Percentiles rank a stretch among this genome's conserved stretches.
Conservation (phyloP, 2,113 vertebrate genomes). For the Spheniscus mendiculus region DNA sequence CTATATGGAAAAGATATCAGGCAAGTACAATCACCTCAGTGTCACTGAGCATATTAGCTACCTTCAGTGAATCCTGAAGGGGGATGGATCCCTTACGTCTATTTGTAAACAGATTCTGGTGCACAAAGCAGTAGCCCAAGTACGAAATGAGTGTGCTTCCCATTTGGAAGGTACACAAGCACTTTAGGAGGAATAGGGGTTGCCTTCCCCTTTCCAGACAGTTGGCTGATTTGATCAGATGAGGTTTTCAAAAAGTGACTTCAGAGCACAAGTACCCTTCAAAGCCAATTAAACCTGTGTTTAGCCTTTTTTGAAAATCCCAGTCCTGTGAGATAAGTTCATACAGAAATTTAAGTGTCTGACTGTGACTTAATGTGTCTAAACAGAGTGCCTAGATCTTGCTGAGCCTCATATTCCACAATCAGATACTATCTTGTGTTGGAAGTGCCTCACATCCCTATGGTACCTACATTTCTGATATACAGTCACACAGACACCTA, state of each 20-base stretch:
- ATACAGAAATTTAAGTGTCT: background rate
- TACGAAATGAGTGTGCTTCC: background rate
- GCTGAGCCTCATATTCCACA: background rate
- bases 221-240: background rate
- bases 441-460: background rate
- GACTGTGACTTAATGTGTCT: background rate
- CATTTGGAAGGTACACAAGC: background rate
- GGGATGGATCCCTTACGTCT: background rate
- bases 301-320: background rate
- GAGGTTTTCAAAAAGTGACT: background rate
- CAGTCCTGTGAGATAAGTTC: background rate
- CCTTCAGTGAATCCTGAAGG: background rate
- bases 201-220: background rate
- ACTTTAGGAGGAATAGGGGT: accelerated
- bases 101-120: background rate
- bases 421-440: background rate
- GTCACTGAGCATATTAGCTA: background rate
- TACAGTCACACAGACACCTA: background rate
- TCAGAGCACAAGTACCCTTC: background rate
- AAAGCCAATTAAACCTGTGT: background rate
- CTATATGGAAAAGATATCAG: background rate
- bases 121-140: background rate
- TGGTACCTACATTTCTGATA: background rate
- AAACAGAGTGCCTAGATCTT: background rate
- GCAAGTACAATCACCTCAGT: background rate